These are phyloP conservation scores for Conger conger DNA, from an alignment of 2,113 vertebrate genomes.

Conservation along the genomic window DNA sequence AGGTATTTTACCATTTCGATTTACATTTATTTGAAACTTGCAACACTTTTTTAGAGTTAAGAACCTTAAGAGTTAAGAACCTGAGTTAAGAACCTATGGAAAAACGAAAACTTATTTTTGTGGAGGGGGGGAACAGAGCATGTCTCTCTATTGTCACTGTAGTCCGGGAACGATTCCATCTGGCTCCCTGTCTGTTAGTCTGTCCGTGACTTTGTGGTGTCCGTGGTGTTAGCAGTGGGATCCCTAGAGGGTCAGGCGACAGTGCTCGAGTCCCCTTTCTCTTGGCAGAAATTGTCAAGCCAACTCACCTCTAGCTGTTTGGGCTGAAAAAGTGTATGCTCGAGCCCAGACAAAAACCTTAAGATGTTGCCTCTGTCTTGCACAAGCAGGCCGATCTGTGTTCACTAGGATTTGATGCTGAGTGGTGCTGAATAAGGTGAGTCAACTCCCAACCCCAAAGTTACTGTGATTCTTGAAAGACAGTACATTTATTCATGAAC, in stretches of 20 bases:
- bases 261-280: not conserved
- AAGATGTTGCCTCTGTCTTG: not conserved
- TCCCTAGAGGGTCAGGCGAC: not conserved
- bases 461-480: too few species aligned
- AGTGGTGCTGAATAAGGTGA: not conserved
- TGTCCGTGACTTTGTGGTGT: not conserved
- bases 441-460: not conserved
- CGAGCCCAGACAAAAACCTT: not conserved
- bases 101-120: constrained; percentile 52
- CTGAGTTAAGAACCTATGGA: too few species aligned
- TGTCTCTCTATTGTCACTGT: not conserved
- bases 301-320: not conserved
- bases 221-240: not conserved
- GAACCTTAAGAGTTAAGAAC: constrained; percentile 50
- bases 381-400: too few species aligned
- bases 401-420: not conserved
- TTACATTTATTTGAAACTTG: constrained; percentile 23
- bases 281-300: not conserved
- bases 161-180: not conserved
- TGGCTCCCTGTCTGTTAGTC: not conserved
- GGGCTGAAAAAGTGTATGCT: not conserved
- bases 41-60: constrained; percentile 36
- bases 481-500: too few species aligned
- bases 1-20: constrained; percentile 10
- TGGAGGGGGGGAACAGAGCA: constrained; percentile 51